Evolutionary conservation across 2,888 invertebrate genomes (phyloP), one percentile per base, ranked within the genome.

Genomic region (Ryuthela nishihirai): DNA sequence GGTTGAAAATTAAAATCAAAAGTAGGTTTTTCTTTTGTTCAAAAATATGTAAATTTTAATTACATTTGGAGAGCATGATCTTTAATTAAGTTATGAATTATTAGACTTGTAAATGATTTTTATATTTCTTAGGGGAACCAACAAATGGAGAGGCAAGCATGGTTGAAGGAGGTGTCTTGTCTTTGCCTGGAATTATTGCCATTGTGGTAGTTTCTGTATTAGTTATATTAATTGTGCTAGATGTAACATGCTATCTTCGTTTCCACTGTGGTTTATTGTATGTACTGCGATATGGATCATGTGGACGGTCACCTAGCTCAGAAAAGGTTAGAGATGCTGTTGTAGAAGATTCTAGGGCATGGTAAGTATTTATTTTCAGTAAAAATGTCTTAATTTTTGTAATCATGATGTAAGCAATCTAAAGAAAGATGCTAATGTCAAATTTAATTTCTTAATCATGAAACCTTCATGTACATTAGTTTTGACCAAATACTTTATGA

Each of bases 201-300:
- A 83, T 93, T 68, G 88, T 92, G 24, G 79, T 93, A 54, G 85
- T 85, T 35, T 77, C 88, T 64, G 80, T 92, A 63, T 78, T 93
- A 60, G 77, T 94, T 68, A 79, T 94, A 64, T 73, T 82, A 60
- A 71, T 82, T 67, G 71, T 82, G 66, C 83, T 94, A 68, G 95
- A 97, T 72, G 78, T 92, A 10, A 81, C 88, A 34, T 90, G 93
- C 72, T 86, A 85, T 39, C 41, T 63, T 77, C 75, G 79, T 62
- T 81, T 80, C 68, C 77, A 80, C 68, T 80, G 81, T 62, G 78
- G 78, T 15, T 66, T 77, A 9, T 67, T 76, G n/a, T 67, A 66
- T 40, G 54, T 64, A 36, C 32, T 67, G 48, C 25, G 65, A 7
- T 55, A 54, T 17, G 48, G 54, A 7, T 46, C 62, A 9, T 67